A percentile compares a stretch with the other conserved stretches of the same genome.
Evolutionary conservation across 2,797 vertebrate species (phyloP).

Genomic region (Bovichtus diacanthus): DNA sequence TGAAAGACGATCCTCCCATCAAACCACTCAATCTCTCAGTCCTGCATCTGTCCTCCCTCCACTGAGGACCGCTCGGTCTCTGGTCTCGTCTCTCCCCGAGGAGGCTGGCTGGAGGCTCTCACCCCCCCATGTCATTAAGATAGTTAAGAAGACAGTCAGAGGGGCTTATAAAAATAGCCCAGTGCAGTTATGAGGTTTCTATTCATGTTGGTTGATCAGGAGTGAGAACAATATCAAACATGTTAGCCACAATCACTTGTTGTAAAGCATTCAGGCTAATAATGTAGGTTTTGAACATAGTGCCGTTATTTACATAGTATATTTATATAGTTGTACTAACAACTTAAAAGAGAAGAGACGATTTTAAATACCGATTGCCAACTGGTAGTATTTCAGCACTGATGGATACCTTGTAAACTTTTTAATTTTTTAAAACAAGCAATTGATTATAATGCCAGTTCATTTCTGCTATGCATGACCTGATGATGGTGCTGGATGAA

Average conservation of each 20-base stretch:
- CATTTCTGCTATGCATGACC: too few relatives aligned
- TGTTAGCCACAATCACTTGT: constrained; percentile 15
- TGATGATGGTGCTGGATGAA: too few relatives aligned
- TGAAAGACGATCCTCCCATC: constrained; percentile 78
- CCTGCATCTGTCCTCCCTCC: constrained; percentile 70
- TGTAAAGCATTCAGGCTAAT: not conserved
- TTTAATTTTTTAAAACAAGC: too few relatives aligned
- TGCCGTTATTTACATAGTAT: too few relatives aligned
- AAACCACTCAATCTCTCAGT: constrained; percentile 66
- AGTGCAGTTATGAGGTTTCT: constrained; percentile 23
- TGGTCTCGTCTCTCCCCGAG: constrained; percentile 52
- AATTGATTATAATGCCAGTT: too few relatives aligned
- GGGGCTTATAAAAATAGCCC: constrained; percentile 42
- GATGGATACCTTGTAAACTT: not conserved
- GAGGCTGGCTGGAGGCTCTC: constrained; percentile 44
- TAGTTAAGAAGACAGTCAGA: constrained; percentile 71
- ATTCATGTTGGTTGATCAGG: constrained; percentile 7
- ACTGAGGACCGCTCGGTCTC: constrained; percentile 56
- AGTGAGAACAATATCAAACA: constrained; percentile 12
- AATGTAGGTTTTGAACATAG: not conserved
- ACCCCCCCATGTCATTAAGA: constrained; percentile 54
- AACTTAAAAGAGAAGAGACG: not conserved
- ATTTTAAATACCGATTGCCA: not conserved
- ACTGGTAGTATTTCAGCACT: not conserved
- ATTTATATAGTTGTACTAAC: not conserved